Evolutionary conservation across 2,888 invertebrate species (phyloP).

Genomic region (Plagodis pulveraria): DNA sequence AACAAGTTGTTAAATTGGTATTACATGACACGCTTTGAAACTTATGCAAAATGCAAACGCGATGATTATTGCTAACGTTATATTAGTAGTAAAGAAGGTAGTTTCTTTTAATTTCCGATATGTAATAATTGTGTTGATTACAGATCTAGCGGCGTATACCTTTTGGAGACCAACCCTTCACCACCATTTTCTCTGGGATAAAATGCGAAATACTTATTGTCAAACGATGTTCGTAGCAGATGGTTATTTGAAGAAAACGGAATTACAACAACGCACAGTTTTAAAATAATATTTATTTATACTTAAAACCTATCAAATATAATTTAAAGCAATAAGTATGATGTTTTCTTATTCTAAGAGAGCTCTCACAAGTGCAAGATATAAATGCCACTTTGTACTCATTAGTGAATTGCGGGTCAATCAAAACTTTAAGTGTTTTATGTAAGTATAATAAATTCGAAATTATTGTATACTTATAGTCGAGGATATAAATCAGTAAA

Average conservation of each 20-base stretch:
- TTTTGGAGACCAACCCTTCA: slow-evolving; percentile 58
- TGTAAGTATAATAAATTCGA: not conserved
- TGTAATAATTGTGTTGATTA: slow-evolving; percentile 25
- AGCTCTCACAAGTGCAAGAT: slow-evolving; percentile 50
- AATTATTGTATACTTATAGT: too few species aligned
- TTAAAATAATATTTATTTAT: not conserved
- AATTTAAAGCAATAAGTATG: slow-evolving; percentile 75
- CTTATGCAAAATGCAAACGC: too few species aligned
- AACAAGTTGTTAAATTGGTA: too few species aligned
- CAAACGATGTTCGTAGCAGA: too few species aligned
- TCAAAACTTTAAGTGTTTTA: too few species aligned
- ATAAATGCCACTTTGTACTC: slow-evolving; percentile 75
- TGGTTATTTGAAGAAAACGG: not conserved
- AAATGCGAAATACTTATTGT: not conserved
- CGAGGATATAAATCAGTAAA: too few species aligned
- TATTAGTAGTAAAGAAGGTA: too few species aligned
- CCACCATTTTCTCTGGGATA: slow-evolving; percentile 61
- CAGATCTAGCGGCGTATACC: slow-evolving; percentile 58
- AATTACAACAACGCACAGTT: too few species aligned
- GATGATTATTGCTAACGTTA: too few species aligned
- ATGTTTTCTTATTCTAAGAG: slow-evolving; percentile 48
- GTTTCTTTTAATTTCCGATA: too few species aligned
- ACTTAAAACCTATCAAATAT: slow-evolving; percentile 44
- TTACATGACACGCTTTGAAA: too few species aligned
- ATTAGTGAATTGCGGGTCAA: slow-evolving; percentile 23